Base-by-base conservation (phyloP, 2,888 invertebrate genomes). In the Pocota personata region DNA sequence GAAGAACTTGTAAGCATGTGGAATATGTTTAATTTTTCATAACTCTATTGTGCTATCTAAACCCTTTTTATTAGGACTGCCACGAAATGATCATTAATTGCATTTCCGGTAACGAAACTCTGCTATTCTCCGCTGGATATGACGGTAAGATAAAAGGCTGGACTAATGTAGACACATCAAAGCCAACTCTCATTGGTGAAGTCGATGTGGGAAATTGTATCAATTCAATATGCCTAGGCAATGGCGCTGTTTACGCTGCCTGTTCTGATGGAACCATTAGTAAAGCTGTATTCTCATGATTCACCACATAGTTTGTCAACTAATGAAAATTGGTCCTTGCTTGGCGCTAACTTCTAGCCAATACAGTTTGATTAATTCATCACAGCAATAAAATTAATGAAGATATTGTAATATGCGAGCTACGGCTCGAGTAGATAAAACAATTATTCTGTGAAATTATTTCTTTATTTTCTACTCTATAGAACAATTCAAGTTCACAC, bases 91-190 rank as follows among this genome's bases (percentile, higher is more conserved):
- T 93, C 58, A 89, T 93, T 7, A 92, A 90, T 69, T 88, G 90
- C 14, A 89, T 93, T 55, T 90, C 90, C 55, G 91, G 91, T 0
- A 88, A 89, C 58, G 91, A 91, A 0, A 82, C 88, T 16, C 55
- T 69, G 40, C 55, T 92, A 27, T 92, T 90, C 87, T 90, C 91
- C 8, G 92, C 90, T 21, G 93, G 92, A 46, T 93, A 91, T 72
- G 93, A 93, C 84, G 91, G 90, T 10, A 91, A 90, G 67, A 90
- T 93, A 0, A 92, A 92, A 84, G 91, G 90, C n/a, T 92, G 91
- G 92, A 88, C 89, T 3, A 88, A 90, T 30, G 87, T 92, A 37
- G 90, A 88, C 2, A 89, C 89, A 14, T 16, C 84, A 8, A 87
- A 88, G 32, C 91, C 91, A 0, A 88, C 83, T 46, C 71, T 89